Percentiles rank a stretch among this genome's conserved stretches.
Conservation (phyloP, 2,888 invertebrate genomes). For the Leptinotarsa haldemani region DNA sequence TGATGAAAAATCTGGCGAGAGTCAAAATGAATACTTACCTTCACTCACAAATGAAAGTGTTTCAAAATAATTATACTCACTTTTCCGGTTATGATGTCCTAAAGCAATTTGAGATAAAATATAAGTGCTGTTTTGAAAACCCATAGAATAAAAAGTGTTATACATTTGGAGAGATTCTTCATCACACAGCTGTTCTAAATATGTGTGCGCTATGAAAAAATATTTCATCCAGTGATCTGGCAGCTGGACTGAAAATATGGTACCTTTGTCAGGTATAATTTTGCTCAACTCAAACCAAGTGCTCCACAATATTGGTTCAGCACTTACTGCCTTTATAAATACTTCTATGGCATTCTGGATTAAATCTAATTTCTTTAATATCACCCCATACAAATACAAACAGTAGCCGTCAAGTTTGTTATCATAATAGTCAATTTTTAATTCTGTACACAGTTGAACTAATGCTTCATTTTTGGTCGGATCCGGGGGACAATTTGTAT, state of each 20-base stretch:
- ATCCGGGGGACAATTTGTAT: conserved; percentile 70
- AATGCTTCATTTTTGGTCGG: conserved; percentile 69
- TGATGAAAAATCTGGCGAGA: too few relatives aligned
- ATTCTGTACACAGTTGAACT: conserved; percentile 69
- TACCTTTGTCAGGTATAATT: conserved; percentile 79
- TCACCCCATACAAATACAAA: conserved; percentile 90
- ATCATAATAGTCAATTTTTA: conserved; percentile 71
- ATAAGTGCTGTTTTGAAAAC: conserved; percentile 90
- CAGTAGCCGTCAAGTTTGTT: conserved; percentile 87
- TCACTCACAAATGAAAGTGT: not conserved
- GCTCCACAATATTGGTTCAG: conserved; percentile 91
- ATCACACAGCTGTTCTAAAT: conserved; percentile 88
- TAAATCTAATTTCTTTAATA: conserved; percentile 88
- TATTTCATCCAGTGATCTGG: conserved; percentile 96
- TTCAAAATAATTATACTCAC: conserved; percentile 64
- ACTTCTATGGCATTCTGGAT: conserved; percentile 81
- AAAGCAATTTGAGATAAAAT: conserved; percentile 92
- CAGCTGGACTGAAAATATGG: conserved; percentile 73
- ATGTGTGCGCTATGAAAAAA: conserved; percentile 91
- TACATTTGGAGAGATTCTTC: conserved; percentile 91
- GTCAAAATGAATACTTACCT: too few relatives aligned
- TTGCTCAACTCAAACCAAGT: conserved; percentile 94
- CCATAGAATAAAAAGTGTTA: conserved; percentile 78
- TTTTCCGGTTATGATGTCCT: conserved; percentile 91
- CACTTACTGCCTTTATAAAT: conserved; percentile 81